A percentile compares a stretch with the other conserved stretches of the same genome.
These are phyloP conservation scores for Sebastes diploproa DNA, from an alignment of 2,797 vertebrate species.

Conservation along the genomic window DNA sequence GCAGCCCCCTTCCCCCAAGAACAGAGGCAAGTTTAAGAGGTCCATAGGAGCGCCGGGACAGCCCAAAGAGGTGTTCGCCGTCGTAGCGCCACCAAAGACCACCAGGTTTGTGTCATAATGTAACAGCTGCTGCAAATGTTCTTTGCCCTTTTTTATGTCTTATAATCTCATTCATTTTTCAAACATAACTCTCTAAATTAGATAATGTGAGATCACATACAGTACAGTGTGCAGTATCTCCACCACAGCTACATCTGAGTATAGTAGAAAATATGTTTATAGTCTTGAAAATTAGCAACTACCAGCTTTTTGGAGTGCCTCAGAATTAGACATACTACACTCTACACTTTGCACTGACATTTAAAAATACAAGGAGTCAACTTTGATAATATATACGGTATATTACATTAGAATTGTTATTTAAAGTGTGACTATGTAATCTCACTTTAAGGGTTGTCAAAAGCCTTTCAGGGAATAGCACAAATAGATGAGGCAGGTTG, in stretches of 20 bases:
- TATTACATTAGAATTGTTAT: background rate
- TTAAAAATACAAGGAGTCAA: background rate
- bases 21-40: constrained; percentile 90
- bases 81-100: constrained; percentile 79
- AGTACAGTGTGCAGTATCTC: background rate
- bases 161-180: background rate
- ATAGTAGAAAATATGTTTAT: background rate
- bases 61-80: constrained; percentile 78
- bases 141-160: background rate
- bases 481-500: no score
- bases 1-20: constrained; percentile 92
- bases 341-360: background rate
- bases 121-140: background rate
- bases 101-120: constrained; percentile 72
- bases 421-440: background rate
- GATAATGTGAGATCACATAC: background rate
- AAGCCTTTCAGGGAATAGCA: no score
- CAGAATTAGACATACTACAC: background rate
- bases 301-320: background rate
- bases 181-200: background rate
- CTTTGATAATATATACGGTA: background rate
- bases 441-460: no score
- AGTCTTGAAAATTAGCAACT: background rate
- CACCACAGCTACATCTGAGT: background rate
- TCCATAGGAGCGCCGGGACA: constrained; percentile 81